A percentile compares a stretch with the other conserved stretches of the same genome.
These are phyloP conservation scores for Parus major DNA, from an alignment of 2,113 vertebrate genomes.

Conservation along the genomic window DNA sequence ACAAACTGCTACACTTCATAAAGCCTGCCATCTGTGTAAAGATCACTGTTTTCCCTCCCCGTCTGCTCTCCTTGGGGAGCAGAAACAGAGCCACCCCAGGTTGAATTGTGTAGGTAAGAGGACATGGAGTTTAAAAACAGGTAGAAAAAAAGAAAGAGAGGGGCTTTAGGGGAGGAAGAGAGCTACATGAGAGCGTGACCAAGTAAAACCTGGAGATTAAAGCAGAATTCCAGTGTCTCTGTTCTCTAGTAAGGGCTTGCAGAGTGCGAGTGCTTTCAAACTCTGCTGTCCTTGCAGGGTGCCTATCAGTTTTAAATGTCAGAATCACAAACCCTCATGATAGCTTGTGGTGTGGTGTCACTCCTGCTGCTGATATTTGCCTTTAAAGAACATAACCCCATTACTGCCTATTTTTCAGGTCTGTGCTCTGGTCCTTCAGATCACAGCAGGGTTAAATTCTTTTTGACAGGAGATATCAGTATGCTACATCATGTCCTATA, in stretches of 20 bases:
- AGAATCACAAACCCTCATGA: neutral
- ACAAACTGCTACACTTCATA: neutral
- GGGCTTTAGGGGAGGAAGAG: neutral
- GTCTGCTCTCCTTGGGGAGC: neutral
- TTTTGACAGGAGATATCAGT: neutral
- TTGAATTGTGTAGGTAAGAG: neutral
- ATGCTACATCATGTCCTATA: neutral
- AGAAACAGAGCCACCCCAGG: neutral
- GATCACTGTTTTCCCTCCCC: neutral
- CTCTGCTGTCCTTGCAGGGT: neutral
- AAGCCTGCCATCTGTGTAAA: neutral
- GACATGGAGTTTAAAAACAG: neutral
- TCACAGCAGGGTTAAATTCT: neutral
- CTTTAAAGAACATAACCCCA: neutral
- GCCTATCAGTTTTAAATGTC: neutral
- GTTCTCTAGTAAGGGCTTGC: neutral
- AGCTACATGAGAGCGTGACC: neutral
- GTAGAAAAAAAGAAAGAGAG: neutral
- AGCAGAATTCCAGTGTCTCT: neutral
- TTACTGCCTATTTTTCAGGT: neutral
- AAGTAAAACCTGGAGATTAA: neutral
- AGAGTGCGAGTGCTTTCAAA: neutral
- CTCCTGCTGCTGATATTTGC: neutral
- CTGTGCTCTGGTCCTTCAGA: neutral
- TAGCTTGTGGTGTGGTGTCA: neutral